phyloP scores from a whole-genome alignment of 2,888 invertebrate species.

The Trissoscelio sp. region DNA sequence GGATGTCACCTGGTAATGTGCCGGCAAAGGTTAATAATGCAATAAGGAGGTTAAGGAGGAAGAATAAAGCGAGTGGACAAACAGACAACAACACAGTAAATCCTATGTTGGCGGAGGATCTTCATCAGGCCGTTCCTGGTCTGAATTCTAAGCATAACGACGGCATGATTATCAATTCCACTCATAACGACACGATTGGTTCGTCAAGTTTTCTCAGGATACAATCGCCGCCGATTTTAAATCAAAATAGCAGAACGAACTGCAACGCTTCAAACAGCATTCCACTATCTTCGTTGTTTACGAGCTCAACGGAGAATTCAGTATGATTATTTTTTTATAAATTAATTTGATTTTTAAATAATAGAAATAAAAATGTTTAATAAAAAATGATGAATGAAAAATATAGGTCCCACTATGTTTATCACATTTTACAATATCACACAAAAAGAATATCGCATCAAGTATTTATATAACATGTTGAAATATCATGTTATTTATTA shows the following conservation, averaged over 20 bases:
- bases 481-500: too few species aligned
- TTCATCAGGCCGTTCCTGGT: neutral
- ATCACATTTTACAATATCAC: too few species aligned
- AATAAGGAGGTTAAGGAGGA: constrained; percentile 74
- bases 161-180: constrained; percentile 70
- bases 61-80: constrained; percentile 66
- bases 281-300: constrained; percentile 77
- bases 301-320: constrained; percentile 70
- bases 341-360: too few species aligned
- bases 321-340: constrained; percentile 56
- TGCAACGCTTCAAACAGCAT: constrained; percentile 71
- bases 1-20: constrained; percentile 56
- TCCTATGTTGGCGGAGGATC: constrained; percentile 33
- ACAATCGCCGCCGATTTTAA: constrained; percentile 79
- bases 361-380: too few species aligned
- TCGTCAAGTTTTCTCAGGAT: constrained; percentile 81
- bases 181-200: constrained; percentile 75
- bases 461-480: too few species aligned
- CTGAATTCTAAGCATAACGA: constrained; percentile 71
- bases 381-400: too few species aligned
- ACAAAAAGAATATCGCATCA: too few species aligned
- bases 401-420: too few species aligned
- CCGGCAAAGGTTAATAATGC: constrained; percentile 69
- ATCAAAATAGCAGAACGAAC: constrained; percentile 45
- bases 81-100: constrained; percentile 41